Conservation (phyloP, 2,888 invertebrate species). For the Pheosia tremula region DNA sequence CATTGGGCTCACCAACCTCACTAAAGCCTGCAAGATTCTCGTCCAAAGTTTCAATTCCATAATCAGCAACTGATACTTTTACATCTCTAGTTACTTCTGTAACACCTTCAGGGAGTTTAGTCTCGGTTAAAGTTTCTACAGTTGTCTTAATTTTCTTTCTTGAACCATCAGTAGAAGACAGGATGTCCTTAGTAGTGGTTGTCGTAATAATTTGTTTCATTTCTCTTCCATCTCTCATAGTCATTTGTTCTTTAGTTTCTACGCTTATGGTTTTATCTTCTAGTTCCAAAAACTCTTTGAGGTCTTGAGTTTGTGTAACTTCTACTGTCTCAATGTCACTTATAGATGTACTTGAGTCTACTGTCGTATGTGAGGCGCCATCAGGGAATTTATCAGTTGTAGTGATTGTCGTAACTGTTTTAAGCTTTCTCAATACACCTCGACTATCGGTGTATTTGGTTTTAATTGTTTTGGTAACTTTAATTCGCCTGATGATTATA, state of each 20-base stretch:
- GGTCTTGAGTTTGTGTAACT: conserved; percentile 36
- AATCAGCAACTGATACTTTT: conserved; percentile 70
- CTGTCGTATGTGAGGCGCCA: conserved; percentile 59
- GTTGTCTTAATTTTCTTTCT: conserved; percentile 71
- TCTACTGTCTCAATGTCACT: conserved; percentile 58
- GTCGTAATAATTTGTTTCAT: conserved; percentile 67
- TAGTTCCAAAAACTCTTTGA: conserved; percentile 51
- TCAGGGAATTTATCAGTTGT: conserved; percentile 64
- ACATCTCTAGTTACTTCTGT: conserved; percentile 74
- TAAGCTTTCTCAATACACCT: conserved; percentile 49
- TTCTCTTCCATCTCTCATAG: conserved; percentile 56
- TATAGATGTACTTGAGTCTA: conserved; percentile 65
- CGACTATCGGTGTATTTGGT: conserved; percentile 47
- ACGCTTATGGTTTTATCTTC: conserved; percentile 62
- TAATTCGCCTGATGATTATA: conserved; percentile 39
- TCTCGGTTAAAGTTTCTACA: conserved; percentile 65
- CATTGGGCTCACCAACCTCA: conserved; percentile 57
- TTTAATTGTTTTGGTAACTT: conserved; percentile 43
- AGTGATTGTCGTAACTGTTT: conserved; percentile 55
- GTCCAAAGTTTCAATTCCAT: conserved; percentile 56
- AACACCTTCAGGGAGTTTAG: conserved; percentile 62
- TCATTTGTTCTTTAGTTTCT: conserved; percentile 58
- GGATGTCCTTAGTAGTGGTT: conserved; percentile 70
- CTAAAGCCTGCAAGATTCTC: conserved; percentile 63
- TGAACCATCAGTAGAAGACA: conserved; percentile 50